phyloP scores from a whole-genome alignment of 2,888 invertebrate genomes.

The Cataglyphis livida region DNA sequence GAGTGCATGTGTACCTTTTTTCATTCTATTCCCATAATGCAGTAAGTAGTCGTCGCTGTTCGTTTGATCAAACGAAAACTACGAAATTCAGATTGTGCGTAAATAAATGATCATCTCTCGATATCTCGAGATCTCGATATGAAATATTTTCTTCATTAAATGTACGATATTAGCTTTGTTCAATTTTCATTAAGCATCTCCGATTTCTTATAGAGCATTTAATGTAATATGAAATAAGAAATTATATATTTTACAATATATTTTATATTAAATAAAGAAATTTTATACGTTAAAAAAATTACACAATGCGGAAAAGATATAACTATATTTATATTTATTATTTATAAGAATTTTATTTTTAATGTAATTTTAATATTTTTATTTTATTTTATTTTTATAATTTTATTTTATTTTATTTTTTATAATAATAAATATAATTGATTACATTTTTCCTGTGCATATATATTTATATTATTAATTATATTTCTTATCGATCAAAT shows the following conservation, averaged over 20 bases:
- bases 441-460: too few species aligned
- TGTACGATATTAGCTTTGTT: background rate
- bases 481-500: background rate
- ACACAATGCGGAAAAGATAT: background rate
- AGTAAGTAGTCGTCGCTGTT: conserved; percentile 38
- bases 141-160: conserved; percentile 6
- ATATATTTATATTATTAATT: too few species aligned
- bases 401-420: too few species aligned
- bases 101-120: conserved; percentile 26
- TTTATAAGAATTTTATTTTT: too few species aligned
- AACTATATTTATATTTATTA: background rate
- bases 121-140: background rate
- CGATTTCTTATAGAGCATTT: background rate
- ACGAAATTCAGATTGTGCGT: background rate
- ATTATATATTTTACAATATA: background rate
- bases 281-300: background rate
- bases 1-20: conserved; percentile 63
- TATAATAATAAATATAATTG: too few species aligned
- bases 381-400: too few species aligned
- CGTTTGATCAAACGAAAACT: conserved; percentile 26
- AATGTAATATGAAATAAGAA: background rate
- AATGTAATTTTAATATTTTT: too few species aligned
- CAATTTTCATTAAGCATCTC: background rate
- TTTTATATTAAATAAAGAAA: background rate
- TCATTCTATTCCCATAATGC: conserved; percentile 63